Evolutionary conservation across 2,797 vertebrate species (phyloP).

Genomic region (Tolypeutes matacus): DNA sequence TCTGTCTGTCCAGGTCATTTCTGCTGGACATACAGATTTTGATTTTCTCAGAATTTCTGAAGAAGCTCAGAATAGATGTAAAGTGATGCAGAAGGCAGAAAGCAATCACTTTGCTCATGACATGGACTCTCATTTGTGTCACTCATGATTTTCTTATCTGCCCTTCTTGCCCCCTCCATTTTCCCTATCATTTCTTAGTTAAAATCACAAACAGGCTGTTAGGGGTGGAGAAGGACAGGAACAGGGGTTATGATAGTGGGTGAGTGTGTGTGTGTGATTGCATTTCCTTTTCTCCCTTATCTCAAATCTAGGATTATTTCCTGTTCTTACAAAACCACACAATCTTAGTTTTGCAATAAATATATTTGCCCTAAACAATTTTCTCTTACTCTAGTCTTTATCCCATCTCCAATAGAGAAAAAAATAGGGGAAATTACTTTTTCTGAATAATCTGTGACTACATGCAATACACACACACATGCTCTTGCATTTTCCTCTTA

Average conservation of each 20-base stretch:
- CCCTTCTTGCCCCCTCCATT: neutral
- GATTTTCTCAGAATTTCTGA: neutral
- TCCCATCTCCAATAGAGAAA: neutral
- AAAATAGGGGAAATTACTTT: neutral
- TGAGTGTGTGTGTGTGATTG: neutral
- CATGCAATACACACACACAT: accelerated
- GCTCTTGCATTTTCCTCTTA: neutral
- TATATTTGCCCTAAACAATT: neutral
- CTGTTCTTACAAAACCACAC: neutral
- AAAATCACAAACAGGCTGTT: neutral
- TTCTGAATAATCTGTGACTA: neutral
- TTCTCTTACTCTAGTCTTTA: neutral
- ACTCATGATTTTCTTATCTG: neutral
- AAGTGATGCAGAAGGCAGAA: neutral
- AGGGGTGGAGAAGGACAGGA: neutral
- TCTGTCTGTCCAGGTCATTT: neutral
- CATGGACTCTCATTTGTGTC: too few relatives aligned
- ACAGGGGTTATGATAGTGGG: too few relatives aligned
- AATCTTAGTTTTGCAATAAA: neutral
- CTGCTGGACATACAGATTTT: neutral
- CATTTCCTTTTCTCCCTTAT: neutral
- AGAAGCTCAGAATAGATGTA: neutral
- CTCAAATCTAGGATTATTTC: neutral
- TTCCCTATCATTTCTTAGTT: neutral
- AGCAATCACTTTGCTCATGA: neutral